phyloP scores from a whole-genome alignment of 2,888 invertebrate species.

The Eupithecia exiguata region DNA sequence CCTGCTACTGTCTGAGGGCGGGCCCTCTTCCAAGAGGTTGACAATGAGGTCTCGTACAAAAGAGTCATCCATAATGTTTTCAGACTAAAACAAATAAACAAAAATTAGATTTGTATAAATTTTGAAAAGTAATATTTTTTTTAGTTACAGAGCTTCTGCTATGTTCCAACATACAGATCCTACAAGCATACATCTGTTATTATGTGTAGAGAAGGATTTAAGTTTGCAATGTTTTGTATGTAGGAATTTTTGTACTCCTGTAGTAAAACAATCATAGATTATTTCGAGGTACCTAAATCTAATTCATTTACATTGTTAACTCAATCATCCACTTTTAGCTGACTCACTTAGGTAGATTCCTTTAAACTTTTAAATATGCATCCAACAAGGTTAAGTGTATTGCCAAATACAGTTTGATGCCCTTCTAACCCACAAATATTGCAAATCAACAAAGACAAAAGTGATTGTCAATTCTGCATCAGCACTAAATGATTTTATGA shows the following conservation, averaged over 20 bases:
- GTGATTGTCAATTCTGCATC: conserved; percentile 26
- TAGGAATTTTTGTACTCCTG: background rate
- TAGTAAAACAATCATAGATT: background rate
- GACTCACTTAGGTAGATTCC: background rate
- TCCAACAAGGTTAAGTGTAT: conserved; percentile 1
- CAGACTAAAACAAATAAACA: conserved; percentile 64
- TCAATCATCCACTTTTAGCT: background rate
- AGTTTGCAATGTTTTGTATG: background rate
- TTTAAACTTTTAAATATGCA: background rate
- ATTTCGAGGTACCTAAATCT: background rate
- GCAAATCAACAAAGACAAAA: conserved; percentile 21
- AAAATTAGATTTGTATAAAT: background rate
- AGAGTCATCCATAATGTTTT: conserved; percentile 83
- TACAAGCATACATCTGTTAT: background rate
- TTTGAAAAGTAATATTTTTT: background rate
- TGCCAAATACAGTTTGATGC: conserved; percentile 10
- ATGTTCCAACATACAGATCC: background rate
- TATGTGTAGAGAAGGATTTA: background rate
- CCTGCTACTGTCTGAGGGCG: conserved; percentile 73
- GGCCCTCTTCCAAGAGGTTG: conserved; percentile 86
- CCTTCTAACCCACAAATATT: conserved; percentile 27
- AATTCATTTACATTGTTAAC: background rate
- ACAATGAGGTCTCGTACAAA: conserved; percentile 87
- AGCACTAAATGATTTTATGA: background rate
- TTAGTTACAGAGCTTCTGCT: background rate